phyloP scores from a whole-genome alignment of 1,140 invertebrate species.

The Drosophila leontia region DNA sequence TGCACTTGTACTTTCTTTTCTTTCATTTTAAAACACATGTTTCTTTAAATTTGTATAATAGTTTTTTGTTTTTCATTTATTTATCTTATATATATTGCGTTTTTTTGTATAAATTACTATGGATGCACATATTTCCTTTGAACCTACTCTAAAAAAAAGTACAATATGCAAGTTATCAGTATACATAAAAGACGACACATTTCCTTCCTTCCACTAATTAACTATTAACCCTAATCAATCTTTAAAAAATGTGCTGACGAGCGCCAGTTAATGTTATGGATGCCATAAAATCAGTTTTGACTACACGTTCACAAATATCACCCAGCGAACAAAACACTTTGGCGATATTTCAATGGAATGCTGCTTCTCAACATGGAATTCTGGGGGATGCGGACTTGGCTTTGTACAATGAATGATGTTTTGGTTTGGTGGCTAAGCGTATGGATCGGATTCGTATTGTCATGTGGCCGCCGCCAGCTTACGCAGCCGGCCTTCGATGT shows the following conservation, averaged over 20 bases:
- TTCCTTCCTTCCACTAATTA: slow-evolving; percentile 35
- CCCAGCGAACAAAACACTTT: slow-evolving; percentile 23
- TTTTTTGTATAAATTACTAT: slow-evolving; percentile 24
- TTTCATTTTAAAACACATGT: not conserved
- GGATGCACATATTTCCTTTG: slow-evolving; percentile 27
- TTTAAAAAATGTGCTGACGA: slow-evolving; percentile 35
- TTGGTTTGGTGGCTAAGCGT: slow-evolving; percentile 47
- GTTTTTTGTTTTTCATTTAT: slow-evolving; percentile 6
- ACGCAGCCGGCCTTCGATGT: slow-evolving; percentile 52
- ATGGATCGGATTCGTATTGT: slow-evolving; percentile 39
- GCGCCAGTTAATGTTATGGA: slow-evolving; percentile 50
- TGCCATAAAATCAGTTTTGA: slow-evolving; percentile 48
- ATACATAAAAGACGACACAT: slow-evolving; percentile 39
- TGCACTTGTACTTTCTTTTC: not conserved
- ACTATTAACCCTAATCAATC: slow-evolving; percentile 49
- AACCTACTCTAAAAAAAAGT: slow-evolving; percentile 37
- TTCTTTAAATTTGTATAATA: slow-evolving; percentile 1
- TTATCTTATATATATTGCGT: slow-evolving; percentile 18
- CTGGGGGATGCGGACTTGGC: slow-evolving; percentile 17
- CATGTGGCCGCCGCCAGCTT: slow-evolving; percentile 55
- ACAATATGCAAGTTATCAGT: slow-evolving; percentile 33
- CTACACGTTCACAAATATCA: slow-evolving; percentile 43
- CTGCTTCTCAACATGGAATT: slow-evolving; percentile 45
- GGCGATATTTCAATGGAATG: slow-evolving; percentile 48
- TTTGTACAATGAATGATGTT: slow-evolving; percentile 50